These are phyloP conservation scores for Myiotriccus ornatus DNA, from an alignment of 2,797 vertebrate species.

Conservation along the genomic window DNA sequence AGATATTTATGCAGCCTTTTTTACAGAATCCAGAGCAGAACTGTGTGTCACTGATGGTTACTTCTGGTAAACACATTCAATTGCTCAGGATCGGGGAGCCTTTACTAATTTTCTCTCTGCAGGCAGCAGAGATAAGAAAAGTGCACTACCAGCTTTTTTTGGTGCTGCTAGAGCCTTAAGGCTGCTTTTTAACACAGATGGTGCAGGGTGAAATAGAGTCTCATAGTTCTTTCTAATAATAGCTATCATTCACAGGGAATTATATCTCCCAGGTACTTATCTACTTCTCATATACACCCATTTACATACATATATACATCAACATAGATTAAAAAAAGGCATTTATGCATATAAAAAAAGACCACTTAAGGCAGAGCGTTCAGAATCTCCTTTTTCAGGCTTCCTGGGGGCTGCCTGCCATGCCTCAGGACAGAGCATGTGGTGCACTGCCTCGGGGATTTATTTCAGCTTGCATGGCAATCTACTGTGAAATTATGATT, in stretches of 20 bases:
- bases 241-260: background rate
- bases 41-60: background rate
- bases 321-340: background rate
- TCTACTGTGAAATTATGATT: slow-evolving; percentile 63
- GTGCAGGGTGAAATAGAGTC: background rate
- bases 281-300: background rate
- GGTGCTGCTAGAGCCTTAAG: background rate
- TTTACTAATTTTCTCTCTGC: background rate
- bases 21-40: background rate
- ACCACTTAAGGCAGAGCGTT: background rate
- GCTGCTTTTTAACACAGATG: background rate
- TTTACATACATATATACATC: background rate
- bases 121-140: slow-evolving; percentile 12
- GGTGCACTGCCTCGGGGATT: background rate
- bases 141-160: background rate
- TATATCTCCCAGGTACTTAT: background rate
- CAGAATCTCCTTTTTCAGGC: background rate
- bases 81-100: background rate
- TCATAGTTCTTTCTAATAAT: background rate
- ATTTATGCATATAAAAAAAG: background rate
- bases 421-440: background rate
- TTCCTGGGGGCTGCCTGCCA: background rate
- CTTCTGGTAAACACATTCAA: background rate
- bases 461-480: slow-evolving; percentile 9
- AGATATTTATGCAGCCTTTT: background rate